Evolutionary conservation across 2,113 vertebrate species (phyloP).

Genomic region (Tautogolabrus adspersus): DNA sequence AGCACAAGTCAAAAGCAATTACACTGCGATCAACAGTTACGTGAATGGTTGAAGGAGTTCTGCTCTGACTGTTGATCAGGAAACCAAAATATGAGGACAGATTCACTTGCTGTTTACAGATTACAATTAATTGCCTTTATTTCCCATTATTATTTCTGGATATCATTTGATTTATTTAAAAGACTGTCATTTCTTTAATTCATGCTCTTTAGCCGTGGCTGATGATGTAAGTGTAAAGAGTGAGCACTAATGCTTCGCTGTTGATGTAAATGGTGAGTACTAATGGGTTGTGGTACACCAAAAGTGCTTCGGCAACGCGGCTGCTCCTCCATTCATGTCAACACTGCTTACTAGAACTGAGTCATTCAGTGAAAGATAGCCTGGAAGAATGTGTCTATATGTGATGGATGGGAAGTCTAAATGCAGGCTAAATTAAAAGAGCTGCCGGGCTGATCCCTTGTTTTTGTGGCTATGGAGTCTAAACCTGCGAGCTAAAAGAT

Average conservation of each 20-base stretch:
- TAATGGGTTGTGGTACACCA: neutral
- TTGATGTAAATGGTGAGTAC: neutral
- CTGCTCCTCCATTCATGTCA: neutral
- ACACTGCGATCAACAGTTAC: conserved; percentile 3
- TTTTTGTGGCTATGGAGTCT: neutral
- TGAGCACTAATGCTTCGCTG: neutral
- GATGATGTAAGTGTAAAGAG: neutral
- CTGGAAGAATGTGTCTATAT: neutral
- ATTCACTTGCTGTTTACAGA: neutral
- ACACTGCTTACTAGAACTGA: neutral
- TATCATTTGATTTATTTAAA: neutral
- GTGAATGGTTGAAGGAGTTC: neutral
- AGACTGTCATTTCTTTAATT: neutral
- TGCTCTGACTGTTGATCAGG: neutral
- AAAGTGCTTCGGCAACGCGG: neutral
- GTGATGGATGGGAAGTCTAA: conserved; percentile 1
- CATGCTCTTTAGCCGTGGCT: neutral
- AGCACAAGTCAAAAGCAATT: conserved; percentile 7
- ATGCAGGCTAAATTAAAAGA: neutral
- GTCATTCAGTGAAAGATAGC: neutral
- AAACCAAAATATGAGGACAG: neutral
- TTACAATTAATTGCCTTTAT: neutral
- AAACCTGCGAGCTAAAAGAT: neutral
- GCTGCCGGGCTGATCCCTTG: neutral
- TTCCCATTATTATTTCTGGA: neutral